Evolutionary conservation across 1,140 invertebrate species (phyloP), one percentile per base, ranked within the genome.

Genomic region (Brachystomella parvula): DNA sequence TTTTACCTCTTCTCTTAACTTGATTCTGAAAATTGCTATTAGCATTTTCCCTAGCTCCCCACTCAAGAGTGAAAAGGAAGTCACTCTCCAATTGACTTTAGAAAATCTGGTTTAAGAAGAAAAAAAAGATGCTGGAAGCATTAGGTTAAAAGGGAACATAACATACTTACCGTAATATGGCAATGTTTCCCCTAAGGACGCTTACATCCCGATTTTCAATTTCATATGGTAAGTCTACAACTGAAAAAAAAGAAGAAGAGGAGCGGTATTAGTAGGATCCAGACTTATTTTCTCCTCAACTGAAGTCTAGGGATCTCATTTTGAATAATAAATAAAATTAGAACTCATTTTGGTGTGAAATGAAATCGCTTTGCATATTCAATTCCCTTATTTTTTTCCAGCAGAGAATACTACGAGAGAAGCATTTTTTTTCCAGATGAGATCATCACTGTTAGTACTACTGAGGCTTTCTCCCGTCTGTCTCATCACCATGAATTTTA

Each of bases 141-240:
- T 31, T 63, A 31, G 56, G 32, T 53, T 31, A 15, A 39, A 30
- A 47, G 64, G 39, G 28, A 60, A 28, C 26, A 64, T 59, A 70
- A 32, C 32, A 47, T 44, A 53, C 81, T 75, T 66, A 79, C 68
- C 74, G 75, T 67, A 94, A 81, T 47, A 93, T 84, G 0, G 88
- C 90, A 29, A 89, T 89, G 78, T 94, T 94, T 35, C 91, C 91
- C 61, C 85, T 82, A 75, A 91, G 88, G 67, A 92, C 90, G 79
- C 90, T 91, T 74, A 90, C 89, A 75, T 94, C 90, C 73, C 88
- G 86, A 64, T 93, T 90, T 78, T 89, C 85, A 39, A 93, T 87
- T 74, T 91, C 87, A 81, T 90, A 93, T 74, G 88, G 86, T 75
- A 89, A 86, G 75, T 89, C 88, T 66, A 93, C 83, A 74, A 92